Evolutionary conservation across 1,140 invertebrate species (phyloP), one percentile per base, ranked within the genome.

Genomic region (Venturia canescens): DNA sequence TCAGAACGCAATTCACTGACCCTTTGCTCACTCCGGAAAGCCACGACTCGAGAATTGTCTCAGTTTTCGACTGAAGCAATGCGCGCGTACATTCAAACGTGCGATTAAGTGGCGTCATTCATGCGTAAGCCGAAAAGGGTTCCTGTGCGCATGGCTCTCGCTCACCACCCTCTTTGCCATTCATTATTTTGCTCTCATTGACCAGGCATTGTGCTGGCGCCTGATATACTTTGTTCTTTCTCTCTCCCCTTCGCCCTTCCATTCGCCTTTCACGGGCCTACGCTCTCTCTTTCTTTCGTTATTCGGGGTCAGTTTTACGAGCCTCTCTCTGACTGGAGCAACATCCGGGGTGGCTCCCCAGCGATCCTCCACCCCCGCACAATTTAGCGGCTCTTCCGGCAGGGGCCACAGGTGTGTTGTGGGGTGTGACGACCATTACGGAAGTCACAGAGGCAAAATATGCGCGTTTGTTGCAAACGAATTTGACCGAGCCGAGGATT

Each of bases 231-330:
- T 66, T 31, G 50, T 21, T n/a, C 11, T 53, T 21, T 53, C 18
- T 53, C 50, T 53, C 50, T 53, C 27, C 26, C 74, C 9, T 21
- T n/a, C 26, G 53, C 29, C 60, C 76, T 34, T 53, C 66, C 70
- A 53, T 80, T 83, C 60, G n/a, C 29, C 74, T 29, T 18, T 76
- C 15, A 16, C 16, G 60, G 34, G 27, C 76, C 31, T 50, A 63
- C 57, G 26, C 74, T 27, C 27, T 76, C 26, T n/a, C 16, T 76
- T n/a, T 76, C 76, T 60, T 53, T 72, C 70, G 75, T 83, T 83
- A 70, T 69, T 70, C 80, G 57, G 82, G 82, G 82, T 83, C 82
- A 83, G 82, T 83, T 83, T 75, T 78, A 78, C 79, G 69, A 76
- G 50, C 21, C 29, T n/a, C n/a, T n/a, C 72, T 69, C 16, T 29